Evolutionary conservation across 2,797 vertebrate genomes (phyloP), one percentile per base, ranked within the genome.

Genomic region (Etheostoma nigrum): DNA sequence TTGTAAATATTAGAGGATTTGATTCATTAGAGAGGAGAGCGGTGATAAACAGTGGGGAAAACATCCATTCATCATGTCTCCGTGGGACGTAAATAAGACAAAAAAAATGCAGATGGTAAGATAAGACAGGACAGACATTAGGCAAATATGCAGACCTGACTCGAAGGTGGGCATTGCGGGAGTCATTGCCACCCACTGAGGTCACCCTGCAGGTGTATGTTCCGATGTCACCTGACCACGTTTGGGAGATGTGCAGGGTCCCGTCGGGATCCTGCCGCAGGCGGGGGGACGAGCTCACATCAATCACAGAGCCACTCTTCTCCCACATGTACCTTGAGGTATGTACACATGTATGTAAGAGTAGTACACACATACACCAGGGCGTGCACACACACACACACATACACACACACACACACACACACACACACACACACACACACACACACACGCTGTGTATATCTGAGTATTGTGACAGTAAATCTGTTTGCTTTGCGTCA

Each of bases 201-300:
- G 97, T 92, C 87, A 99, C 97, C 64, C 95, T 95, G 95, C 98
- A 99, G 92, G 96, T 97, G 93, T 99, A 99, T 12, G 96, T 98
- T 76, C 98, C 98, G 1, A 99, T 99, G 93, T 99, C 98, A 0
- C 98, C 98, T 0, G 98, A 99, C 98, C 98, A 99, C 0, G 98
- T 99, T 93, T 99, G 98, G 44, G 97, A 96, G 92, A 99, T 97
- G 93, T 99, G 97, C 76, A 99, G 93, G 15, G 98, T 96, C 73
- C 98, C 97, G 0, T 90, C 93, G 52, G 92, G 91, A 19, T 99
- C 97, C 90, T 96, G 91, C 19, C 94, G 95, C 85, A 99, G 86
- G 67, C 98, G 95, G 0, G 96, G 96, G 14, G 91, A 95, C 49
- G 95, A 95, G 7, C 88, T 93, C 83, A 92, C 67, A 40, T 96